Percentiles rank a stretch among this genome's conserved stretches.
Conservation (phyloP, 1,140 invertebrate species). For the Aphaenogaster ashmeadi region DNA sequence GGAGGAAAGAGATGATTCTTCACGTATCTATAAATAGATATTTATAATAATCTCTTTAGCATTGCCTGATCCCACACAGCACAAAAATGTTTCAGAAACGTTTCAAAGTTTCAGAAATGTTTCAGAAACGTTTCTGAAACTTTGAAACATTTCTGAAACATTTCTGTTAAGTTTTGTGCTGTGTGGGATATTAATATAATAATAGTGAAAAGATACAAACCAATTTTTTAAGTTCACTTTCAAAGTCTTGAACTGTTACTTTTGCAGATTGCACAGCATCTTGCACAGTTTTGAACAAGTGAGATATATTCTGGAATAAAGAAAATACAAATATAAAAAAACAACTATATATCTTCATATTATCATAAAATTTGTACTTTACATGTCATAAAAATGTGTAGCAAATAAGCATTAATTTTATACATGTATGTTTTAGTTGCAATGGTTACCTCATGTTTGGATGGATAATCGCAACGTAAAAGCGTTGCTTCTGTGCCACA, state of each 20-base stretch:
- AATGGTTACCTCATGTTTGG: slow-evolving; percentile 75
- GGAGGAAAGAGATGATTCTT: slow-evolving; percentile 69
- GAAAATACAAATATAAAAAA: slow-evolving; percentile 15
- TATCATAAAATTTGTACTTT: slow-evolving; percentile 1
- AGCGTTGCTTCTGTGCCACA: slow-evolving; percentile 56
- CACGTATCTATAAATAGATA: slow-evolving; percentile 74
- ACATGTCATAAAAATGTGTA: too few species aligned
- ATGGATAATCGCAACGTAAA: slow-evolving; percentile 58
- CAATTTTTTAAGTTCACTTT: slow-evolving; percentile 77
- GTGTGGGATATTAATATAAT: slow-evolving; percentile 22
- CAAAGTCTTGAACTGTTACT: slow-evolving; percentile 77
- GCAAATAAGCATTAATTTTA: background rate
- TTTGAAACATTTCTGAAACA: too few species aligned
- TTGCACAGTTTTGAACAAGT: slow-evolving; percentile 78
- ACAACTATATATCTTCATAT: too few species aligned
- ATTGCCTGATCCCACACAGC: too few species aligned
- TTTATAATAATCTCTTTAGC: background rate
- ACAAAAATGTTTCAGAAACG: too few species aligned
- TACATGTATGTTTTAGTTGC: slow-evolving; percentile 2
- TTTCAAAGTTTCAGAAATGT: too few species aligned
- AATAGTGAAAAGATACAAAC: slow-evolving; percentile 71
- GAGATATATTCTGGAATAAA: slow-evolving; percentile 72
- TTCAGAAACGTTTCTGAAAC: too few species aligned
- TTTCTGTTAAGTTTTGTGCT: too few species aligned
- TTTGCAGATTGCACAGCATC: slow-evolving; percentile 77